These are phyloP conservation scores for Lepus townsendii DNA, from an alignment of 2,797 vertebrate genomes.

Conservation along the genomic window DNA sequence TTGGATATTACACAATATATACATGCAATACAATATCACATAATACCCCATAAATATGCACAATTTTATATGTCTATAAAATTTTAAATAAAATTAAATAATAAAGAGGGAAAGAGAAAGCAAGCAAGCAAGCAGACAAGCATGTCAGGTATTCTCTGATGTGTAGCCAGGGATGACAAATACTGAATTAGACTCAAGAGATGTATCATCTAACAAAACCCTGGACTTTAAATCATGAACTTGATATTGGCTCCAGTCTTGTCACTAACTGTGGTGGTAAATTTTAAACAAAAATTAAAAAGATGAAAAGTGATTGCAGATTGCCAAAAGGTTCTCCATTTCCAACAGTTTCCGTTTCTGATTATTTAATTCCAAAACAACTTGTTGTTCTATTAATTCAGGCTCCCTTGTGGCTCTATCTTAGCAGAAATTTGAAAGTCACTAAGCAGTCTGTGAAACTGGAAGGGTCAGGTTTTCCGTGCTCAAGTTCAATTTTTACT, in stretches of 20 bases:
- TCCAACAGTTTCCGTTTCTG: neutral
- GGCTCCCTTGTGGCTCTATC: neutral
- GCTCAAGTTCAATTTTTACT: conserved; percentile 1
- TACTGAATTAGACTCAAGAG: neutral
- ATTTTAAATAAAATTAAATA: too few species aligned
- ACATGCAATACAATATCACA: too few species aligned
- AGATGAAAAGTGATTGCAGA: neutral
- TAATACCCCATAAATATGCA: too few species aligned
- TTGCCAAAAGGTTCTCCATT: neutral
- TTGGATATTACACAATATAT: too few species aligned
- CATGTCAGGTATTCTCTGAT: neutral
- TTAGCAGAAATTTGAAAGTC: neutral
- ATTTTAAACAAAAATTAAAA: neutral
- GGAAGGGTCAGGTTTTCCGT: neutral
- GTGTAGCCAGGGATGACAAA: neutral
- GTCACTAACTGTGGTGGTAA: neutral
- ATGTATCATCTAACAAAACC: neutral
- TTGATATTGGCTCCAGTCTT: conserved; percentile 23
- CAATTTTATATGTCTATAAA: too few species aligned
- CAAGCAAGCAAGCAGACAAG: neutral
- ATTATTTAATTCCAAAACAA: neutral
- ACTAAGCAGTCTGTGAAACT: neutral
- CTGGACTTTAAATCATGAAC: neutral
- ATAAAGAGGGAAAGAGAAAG: too few species aligned
- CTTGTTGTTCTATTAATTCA: neutral